Evolutionary conservation across 2,113 vertebrate species (phyloP).

Genomic region (Tychaedon coryphoeus): DNA sequence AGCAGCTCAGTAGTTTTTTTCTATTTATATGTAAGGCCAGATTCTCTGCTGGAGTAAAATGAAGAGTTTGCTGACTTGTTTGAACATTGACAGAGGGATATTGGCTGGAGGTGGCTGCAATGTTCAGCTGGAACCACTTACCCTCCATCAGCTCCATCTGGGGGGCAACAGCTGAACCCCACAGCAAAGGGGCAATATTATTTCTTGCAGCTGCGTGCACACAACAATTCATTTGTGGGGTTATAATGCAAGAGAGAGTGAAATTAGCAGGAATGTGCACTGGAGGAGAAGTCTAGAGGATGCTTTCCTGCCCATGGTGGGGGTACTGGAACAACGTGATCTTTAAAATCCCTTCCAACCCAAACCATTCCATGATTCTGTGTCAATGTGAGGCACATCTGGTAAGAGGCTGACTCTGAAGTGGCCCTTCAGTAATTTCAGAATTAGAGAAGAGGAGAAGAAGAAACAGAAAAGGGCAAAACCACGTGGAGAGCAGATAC

Average conservation of each 20-base stretch:
- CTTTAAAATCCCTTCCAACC: not conserved
- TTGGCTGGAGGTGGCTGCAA: not conserved
- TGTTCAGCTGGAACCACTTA: not conserved
- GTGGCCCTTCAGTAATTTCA: not conserved
- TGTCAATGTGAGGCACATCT: not conserved
- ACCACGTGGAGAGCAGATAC: not conserved
- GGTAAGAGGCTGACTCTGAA: not conserved
- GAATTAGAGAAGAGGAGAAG: not conserved
- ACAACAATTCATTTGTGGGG: not conserved
- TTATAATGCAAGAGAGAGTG: not conserved
- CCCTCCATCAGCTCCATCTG: not conserved
- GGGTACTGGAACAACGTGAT: not conserved
- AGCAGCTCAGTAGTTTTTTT: not conserved
- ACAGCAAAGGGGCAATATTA: not conserved
- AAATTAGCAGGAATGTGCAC: not conserved
- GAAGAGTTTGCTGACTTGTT: not conserved
- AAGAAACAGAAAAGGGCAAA: not conserved
- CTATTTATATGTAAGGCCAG: not conserved
- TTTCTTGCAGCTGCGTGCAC: not conserved
- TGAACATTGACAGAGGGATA: not conserved
- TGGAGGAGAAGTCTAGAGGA: not conserved
- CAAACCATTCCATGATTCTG: not conserved
- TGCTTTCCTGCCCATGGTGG: not conserved
- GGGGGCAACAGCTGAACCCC: not conserved
- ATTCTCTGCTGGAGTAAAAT: not conserved